Conservation (phyloP, 2,888 invertebrate genomes). For the Sesia bembeciformis region DNA sequence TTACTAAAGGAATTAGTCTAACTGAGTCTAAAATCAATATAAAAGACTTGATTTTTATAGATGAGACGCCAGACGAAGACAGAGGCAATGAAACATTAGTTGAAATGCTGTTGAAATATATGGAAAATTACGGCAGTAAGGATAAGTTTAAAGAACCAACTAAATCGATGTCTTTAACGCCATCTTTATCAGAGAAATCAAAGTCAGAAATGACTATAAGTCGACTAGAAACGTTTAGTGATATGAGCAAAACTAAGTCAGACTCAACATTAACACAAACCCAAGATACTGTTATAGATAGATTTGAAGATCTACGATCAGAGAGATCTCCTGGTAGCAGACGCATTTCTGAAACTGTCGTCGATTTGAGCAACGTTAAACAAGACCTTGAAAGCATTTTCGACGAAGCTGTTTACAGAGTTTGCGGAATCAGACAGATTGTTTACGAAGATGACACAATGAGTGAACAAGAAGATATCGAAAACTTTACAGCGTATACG, state of each 20-base stretch:
- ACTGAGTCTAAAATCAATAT: slow-evolving; percentile 56
- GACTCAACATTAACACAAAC: slow-evolving; percentile 63
- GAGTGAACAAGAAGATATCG: slow-evolving; percentile 57
- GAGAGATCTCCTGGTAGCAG: slow-evolving; percentile 33
- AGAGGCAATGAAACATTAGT: slow-evolving; percentile 48
- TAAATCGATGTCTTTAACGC: slow-evolving; percentile 40
- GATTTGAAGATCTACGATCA: slow-evolving; percentile 27
- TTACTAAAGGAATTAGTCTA: slow-evolving; percentile 32
- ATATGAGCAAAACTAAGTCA: slow-evolving; percentile 64
- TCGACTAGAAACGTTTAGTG: slow-evolving; percentile 56
- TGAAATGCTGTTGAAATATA: slow-evolving; percentile 62
- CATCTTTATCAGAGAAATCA: slow-evolving; percentile 55
- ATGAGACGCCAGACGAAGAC: slow-evolving; percentile 62
- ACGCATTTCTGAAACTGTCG: slow-evolving; percentile 55
- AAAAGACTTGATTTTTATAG: slow-evolving; percentile 51
- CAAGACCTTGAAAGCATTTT: slow-evolving; percentile 57
- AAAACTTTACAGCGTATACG: slow-evolving; percentile 56
- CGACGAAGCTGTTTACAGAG: slow-evolving; percentile 39
- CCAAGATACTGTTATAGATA: slow-evolving; percentile 62
- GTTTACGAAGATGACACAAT: slow-evolving; percentile 36
- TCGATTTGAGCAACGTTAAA: slow-evolving; percentile 56
- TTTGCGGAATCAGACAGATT: slow-evolving; percentile 31
- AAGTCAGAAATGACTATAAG: slow-evolving; percentile 66
- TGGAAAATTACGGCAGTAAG: slow-evolving; percentile 49
- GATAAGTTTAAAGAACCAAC: slow-evolving; percentile 31